A percentile compares a stretch with the other conserved stretches of the same genome.
Evolutionary conservation across 2,113 vertebrate species (phyloP).

Genomic region (Nettapus auritus): DNA sequence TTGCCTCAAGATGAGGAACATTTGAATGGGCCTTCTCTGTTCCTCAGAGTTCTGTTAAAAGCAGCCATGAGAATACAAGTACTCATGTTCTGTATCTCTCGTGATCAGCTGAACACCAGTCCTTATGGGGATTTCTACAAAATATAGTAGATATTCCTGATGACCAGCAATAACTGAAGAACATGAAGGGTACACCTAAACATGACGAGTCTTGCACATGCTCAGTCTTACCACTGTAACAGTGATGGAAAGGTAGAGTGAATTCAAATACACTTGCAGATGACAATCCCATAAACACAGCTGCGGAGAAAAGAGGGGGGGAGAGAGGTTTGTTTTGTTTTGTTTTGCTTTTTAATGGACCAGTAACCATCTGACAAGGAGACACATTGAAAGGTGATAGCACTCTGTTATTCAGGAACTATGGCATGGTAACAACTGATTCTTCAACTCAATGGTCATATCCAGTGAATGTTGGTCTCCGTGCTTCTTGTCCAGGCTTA

Average conservation of each 20-base stretch:
- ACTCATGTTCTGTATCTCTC: neutral
- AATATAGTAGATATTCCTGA: neutral
- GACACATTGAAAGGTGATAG: rapidly evolving
- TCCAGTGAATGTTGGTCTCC: neutral
- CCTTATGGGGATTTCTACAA: neutral
- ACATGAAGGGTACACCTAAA: neutral
- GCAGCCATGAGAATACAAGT: neutral
- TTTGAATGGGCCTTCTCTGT: neutral
- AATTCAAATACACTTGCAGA: neutral
- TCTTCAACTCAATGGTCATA: neutral
- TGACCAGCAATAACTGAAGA: neutral
- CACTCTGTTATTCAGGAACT: neutral
- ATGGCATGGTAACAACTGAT: neutral
- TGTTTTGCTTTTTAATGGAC: neutral
- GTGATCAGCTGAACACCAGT: neutral
- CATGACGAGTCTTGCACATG: neutral
- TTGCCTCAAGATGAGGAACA: neutral
- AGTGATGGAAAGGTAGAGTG: neutral
- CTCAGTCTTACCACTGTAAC: neutral
- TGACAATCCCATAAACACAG: neutral
- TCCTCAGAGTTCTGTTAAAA: neutral
- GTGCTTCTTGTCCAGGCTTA: neutral
- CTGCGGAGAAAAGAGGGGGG: neutral
- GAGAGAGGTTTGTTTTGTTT: neutral
- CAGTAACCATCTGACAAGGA: neutral